Percentiles rank a stretch among this genome's conserved stretches.
Conservation (phyloP, 2,797 vertebrate genomes). For the Cyprinella venusta region DNA sequence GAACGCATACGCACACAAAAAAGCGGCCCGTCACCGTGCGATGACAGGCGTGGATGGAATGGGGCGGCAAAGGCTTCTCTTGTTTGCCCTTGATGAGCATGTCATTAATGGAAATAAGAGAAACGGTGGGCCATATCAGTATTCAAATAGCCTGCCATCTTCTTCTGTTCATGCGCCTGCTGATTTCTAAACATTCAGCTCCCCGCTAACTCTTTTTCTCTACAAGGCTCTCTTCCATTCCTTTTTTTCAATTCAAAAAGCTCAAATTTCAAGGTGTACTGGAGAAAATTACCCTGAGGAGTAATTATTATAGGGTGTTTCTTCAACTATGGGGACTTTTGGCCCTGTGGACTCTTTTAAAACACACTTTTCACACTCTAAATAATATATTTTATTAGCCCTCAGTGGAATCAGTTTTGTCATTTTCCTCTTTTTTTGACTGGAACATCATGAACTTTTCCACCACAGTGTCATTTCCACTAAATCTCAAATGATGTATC, state of each 20-base stretch:
- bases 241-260: constrained; percentile 65
- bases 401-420: not conserved
- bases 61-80: constrained; percentile 78
- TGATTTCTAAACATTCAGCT: constrained; percentile 66
- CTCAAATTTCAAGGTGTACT: constrained; percentile 58
- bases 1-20: constrained; percentile 81
- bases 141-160: constrained; percentile 93
- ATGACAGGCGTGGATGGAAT: constrained; percentile 84
- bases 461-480: not conserved
- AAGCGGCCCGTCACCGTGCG: constrained; percentile 72
- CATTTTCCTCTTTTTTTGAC: not conserved
- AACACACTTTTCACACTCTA: not conserved
- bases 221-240: constrained; percentile 53
- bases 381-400: not conserved
- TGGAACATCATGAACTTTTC: not conserved
- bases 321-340: not conserved
- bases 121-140: constrained; percentile 87
- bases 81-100: constrained; percentile 87
- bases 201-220: constrained; percentile 1
- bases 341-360: not conserved
- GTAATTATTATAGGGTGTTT: constrained; percentile 24
- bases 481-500: not conserved
- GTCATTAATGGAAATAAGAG: constrained; percentile 94
- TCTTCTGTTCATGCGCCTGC: constrained; percentile 80
- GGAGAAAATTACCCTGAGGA: constrained; percentile 13